Evolutionary conservation across 1,140 invertebrate genomes (phyloP).

Genomic region (Drosophila orosa): DNA sequence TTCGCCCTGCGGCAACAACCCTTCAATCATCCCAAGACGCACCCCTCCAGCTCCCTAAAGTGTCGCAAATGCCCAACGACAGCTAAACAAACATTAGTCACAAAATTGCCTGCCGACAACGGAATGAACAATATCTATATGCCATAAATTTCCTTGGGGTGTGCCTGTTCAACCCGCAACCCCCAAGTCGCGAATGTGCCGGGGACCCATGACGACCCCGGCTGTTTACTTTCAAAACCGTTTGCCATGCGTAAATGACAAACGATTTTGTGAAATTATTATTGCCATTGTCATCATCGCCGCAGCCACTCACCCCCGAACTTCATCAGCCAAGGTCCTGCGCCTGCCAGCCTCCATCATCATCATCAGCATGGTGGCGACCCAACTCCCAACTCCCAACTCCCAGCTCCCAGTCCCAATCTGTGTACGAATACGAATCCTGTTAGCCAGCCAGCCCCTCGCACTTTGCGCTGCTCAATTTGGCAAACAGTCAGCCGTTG

Average conservation of each 20-base stretch:
- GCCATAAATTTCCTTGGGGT: conserved; percentile 75
- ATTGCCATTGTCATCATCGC: conserved; percentile 77
- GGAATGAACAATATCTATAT: conserved; percentile 78
- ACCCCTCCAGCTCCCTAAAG: conserved; percentile 21
- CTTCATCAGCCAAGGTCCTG: conserved; percentile 7
- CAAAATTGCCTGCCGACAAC: conserved; percentile 80
- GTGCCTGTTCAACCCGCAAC: conserved; percentile 14
- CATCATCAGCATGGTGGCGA: conserved; percentile 11
- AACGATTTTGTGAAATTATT: conserved; percentile 82
- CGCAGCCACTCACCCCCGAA: conserved; percentile 18
- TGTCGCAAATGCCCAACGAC: conserved; percentile 72
- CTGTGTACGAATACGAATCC: conserved; percentile 29
- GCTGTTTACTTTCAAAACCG: conserved; percentile 82
- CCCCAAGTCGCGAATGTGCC: conserved; percentile 13
- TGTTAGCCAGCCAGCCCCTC: conserved; percentile 52
- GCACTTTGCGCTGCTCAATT: conserved; percentile 81
- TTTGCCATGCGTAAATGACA: conserved; percentile 82
- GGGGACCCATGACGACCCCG: conserved; percentile 69
- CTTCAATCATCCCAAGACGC: conserved; percentile 7
- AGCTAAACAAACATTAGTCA: conserved; percentile 82
- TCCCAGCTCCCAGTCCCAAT: conserved; percentile 47
- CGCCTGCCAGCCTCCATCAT: conserved; percentile 1
- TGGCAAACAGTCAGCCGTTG: conserved; percentile 81
- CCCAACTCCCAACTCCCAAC: conserved; percentile 33
- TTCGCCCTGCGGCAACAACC: conserved; percentile 10